These are phyloP conservation scores for Pollenia griseotomentosa DNA, from an alignment of 2,888 invertebrate species.

Conservation along the genomic window DNA sequence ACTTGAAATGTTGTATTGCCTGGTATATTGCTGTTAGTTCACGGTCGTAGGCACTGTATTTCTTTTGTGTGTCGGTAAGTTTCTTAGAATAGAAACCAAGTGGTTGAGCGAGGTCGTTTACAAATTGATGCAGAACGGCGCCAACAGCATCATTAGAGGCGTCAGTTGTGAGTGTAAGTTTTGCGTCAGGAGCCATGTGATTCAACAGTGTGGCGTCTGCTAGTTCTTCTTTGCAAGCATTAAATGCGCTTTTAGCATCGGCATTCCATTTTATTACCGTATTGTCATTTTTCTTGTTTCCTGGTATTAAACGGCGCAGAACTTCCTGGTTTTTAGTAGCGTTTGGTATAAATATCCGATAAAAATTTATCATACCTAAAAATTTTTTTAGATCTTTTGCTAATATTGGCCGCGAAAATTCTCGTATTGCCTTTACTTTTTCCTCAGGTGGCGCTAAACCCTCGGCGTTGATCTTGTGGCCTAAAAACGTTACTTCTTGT, in stretches of 20 bases:
- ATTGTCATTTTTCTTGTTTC: constrained; percentile 30
- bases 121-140: not conserved
- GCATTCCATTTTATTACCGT: constrained; percentile 8
- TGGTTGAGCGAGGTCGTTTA: too few relatives aligned
- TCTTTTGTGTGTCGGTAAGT: not conserved
- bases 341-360: constrained; percentile 7
- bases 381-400: not conserved
- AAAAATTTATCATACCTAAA: constrained; percentile 25
- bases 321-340: constrained; percentile 9
- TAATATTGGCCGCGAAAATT: too few relatives aligned
- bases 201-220: constrained; percentile 16
- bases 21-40: constrained; percentile 17
- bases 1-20: constrained; percentile 20
- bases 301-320: constrained; percentile 1
- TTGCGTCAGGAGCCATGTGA: constrained; percentile 22
- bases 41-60: constrained; percentile 5
- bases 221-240: constrained; percentile 22
- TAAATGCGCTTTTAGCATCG: constrained; percentile 10
- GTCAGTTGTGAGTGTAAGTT: constrained; percentile 24
- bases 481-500: too few relatives aligned
- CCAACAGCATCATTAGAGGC: constrained; percentile 15
- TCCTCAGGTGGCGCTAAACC: too few relatives aligned
- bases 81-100: constrained; percentile 4
- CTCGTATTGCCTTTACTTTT: too few relatives aligned
- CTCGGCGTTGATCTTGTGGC: too few relatives aligned